Conservation (phyloP, 92 coral and sea anemone species). For the Epizoanthus ramosus region DNA sequence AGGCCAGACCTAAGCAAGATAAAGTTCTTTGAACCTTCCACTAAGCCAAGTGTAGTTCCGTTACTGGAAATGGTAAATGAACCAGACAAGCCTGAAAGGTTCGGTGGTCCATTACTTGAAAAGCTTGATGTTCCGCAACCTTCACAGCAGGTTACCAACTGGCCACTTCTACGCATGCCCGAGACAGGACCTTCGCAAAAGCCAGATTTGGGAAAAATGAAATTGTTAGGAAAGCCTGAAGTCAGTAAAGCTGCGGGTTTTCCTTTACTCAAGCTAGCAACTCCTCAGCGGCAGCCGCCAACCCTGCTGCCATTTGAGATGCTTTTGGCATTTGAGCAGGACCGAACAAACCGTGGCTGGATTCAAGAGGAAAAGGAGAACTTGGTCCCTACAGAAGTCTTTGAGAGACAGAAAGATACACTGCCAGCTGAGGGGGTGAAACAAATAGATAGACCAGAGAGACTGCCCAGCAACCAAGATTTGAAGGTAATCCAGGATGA, state of each 20-base stretch:
- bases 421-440: not conserved
- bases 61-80: slow-evolving; percentile 6
- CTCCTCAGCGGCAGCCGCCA: slow-evolving; percentile 44
- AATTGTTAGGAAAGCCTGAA: slow-evolving; percentile 57
- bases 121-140: not conserved
- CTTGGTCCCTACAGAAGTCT: not conserved
- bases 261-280: slow-evolving; percentile 58
- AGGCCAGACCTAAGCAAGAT: slow-evolving; percentile 70
- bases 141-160: slow-evolving; percentile 1
- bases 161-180: slow-evolving; percentile 69
- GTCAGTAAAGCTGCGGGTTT: slow-evolving; percentile 24
- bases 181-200: slow-evolving; percentile 46
- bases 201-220: slow-evolving; percentile 62
- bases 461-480: not conserved
- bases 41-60: slow-evolving; percentile 37
- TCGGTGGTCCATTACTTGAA: not conserved
- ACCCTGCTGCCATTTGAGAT: slow-evolving; percentile 63
- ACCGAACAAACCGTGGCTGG: not conserved
- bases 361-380: slow-evolving; percentile 33
- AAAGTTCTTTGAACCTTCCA: slow-evolving; percentile 55
- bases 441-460: not conserved
- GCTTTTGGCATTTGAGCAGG: slow-evolving; percentile 69
- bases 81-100: not conserved
- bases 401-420: not conserved
- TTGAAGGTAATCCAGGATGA: slow-evolving; percentile 20